Percentiles rank a stretch among this genome's conserved stretches.
Conservation (phyloP, 1,140 invertebrate species). For the Zaprionus camerounensis region DNA sequence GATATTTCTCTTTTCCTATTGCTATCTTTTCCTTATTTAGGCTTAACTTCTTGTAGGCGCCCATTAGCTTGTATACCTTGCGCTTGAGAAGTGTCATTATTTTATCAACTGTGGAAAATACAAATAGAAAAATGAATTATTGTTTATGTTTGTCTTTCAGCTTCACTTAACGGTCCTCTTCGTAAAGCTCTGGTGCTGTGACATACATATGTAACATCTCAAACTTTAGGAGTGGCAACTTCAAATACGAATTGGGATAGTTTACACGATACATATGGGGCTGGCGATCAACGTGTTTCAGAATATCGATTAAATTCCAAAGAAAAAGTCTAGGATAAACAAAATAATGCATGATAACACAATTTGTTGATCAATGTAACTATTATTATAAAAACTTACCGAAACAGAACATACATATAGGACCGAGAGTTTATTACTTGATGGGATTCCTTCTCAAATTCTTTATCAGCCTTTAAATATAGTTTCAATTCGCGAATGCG, state of each 20-base stretch:
- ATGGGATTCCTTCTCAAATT: conserved; percentile 51
- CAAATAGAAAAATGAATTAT: neutral
- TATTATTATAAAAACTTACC: conserved; percentile 32
- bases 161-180: conserved; percentile 67
- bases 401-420: conserved; percentile 62
- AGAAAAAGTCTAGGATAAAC: conserved; percentile 45
- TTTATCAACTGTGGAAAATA: conserved; percentile 51
- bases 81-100: conserved; percentile 65
- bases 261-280: conserved; percentile 35
- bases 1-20: conserved; percentile 50
- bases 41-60: conserved; percentile 44
- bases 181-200: conserved; percentile 61
- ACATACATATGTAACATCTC: conserved; percentile 70
- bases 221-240: conserved; percentile 75
- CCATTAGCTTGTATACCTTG: conserved; percentile 69
- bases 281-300: conserved; percentile 63
- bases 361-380: neutral
- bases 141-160: neutral
- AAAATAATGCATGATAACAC: neutral
- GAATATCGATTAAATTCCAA: conserved; percentile 72
- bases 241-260: conserved; percentile 72
- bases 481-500: conserved; percentile 58
- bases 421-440: conserved; percentile 60
- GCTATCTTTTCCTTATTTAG: conserved; percentile 28
- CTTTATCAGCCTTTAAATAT: conserved; percentile 28